Evolutionary conservation across 2,797 vertebrate genomes (phyloP).

Genomic region (Silurus lanzhouensis): DNA sequence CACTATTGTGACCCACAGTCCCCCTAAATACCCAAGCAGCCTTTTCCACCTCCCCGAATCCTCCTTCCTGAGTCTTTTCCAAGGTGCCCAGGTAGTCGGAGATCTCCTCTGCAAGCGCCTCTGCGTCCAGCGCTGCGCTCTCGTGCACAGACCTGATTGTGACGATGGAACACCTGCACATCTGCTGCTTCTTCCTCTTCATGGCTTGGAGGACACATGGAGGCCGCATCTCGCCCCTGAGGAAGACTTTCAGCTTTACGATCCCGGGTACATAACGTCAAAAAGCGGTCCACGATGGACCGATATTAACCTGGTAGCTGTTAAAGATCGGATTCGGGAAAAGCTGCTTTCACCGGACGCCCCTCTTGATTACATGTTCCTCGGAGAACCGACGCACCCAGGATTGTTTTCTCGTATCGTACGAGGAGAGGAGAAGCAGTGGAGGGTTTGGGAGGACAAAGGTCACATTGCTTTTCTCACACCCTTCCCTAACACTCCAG

Average conservation of each 20-base stretch:
- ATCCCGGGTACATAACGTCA: constrained; percentile 76
- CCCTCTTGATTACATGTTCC: constrained; percentile 61
- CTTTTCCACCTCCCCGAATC: constrained; percentile 69
- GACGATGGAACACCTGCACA: constrained; percentile 31
- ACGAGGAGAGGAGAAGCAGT: constrained; percentile 76
- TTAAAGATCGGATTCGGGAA: constrained; percentile 65
- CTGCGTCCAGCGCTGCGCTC: constrained; percentile 69
- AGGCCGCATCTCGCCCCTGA: constrained; percentile 69
- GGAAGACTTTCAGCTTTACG: constrained; percentile 65
- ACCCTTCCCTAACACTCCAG: constrained; percentile 77
- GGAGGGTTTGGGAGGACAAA: constrained; percentile 79
- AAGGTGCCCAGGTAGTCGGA: constrained; percentile 64
- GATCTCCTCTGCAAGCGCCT: constrained; percentile 70
- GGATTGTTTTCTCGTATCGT: constrained; percentile 75
- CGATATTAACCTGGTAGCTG: constrained; percentile 59
- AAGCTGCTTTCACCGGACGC: constrained; percentile 60
- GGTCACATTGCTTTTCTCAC: constrained; percentile 76
- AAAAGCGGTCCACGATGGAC: constrained; percentile 72
- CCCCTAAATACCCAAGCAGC: constrained; percentile 43
- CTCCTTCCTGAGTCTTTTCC: constrained; percentile 65
- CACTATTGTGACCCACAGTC: constrained; percentile 65
- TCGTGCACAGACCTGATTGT: constrained; percentile 68
- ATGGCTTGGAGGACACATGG: constrained; percentile 72
- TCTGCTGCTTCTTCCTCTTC: constrained; percentile 72
- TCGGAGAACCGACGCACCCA: constrained; percentile 64